Conservation (phyloP, 1,140 invertebrate species). For the Megalopta genalis region DNA sequence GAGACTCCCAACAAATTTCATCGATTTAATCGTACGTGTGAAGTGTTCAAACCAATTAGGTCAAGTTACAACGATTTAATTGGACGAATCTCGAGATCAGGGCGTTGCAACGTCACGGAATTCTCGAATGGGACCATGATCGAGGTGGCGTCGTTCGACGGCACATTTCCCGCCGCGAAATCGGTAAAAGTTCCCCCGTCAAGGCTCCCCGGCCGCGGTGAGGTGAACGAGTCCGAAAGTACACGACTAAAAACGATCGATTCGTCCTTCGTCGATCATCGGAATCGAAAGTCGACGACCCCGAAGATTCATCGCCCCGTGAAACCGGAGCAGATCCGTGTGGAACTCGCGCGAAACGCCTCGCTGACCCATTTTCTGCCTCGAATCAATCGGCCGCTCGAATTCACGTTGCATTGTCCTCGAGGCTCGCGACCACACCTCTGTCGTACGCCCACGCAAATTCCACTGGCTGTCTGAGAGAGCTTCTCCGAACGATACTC, state of each 20-base stretch:
- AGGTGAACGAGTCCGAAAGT: slow-evolving; percentile 15
- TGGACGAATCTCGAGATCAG: no score
- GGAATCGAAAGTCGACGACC: slow-evolving; percentile 33
- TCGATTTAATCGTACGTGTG: no score
- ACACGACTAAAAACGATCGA: neutral
- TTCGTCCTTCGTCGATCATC: slow-evolving; percentile 21
- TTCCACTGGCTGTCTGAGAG: slow-evolving; percentile 19
- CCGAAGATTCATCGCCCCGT: slow-evolving; percentile 10
- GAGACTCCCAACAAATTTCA: no score
- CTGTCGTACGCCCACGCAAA: slow-evolving; percentile 43
- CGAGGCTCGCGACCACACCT: slow-evolving; percentile 53
- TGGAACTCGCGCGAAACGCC: neutral
- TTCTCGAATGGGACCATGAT: neutral
- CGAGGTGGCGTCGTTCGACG: neutral
- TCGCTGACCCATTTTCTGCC: slow-evolving; percentile 11
- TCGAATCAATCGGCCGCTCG: neutral
- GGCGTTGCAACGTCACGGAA: no score
- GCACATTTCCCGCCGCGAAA: neutral
- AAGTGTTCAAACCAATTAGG: no score
- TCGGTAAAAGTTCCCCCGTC: slow-evolving; percentile 12
- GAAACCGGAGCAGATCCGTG: slow-evolving; percentile 5
- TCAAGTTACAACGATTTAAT: no score
- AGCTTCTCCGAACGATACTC: neutral
- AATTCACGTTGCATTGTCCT: slow-evolving; percentile 39
- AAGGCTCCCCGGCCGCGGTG: neutral